Evolutionary conservation across 1,140 invertebrate species (phyloP), one percentile per base, ranked within the genome.

Genomic region (Drosophila funebris): DNA sequence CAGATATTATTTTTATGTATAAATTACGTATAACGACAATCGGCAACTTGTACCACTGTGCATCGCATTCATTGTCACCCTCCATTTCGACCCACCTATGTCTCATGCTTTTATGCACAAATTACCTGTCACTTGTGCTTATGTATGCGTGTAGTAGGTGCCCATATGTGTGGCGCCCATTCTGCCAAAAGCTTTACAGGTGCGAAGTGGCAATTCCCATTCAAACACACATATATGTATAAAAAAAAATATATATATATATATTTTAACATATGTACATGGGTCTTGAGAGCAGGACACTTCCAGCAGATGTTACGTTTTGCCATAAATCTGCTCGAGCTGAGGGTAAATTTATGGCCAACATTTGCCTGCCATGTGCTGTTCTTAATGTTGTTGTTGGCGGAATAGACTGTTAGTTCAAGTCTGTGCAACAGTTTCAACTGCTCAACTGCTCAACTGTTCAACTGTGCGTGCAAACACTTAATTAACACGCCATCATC

Each of bases 61-160:
- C n/a, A n/a, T n/a, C n/a, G n/a, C n/a, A n/a, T n/a, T n/a, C n/a
- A 27, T n/a, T 11, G n/a, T 27, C 57, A 24, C 13, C 31, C 11
- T 9, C 46, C 14, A 7, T 37, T 31, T 13, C 36, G 4, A 43
- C 39, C 13, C 13, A 33, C 14, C 56, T 43, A 33, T 57, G 72
- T 57, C 56, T 62, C 62, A 63, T 62, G 82, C 74, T 78, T 62
- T 87, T 87, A 72, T 85, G 73, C 82, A 75, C 82, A 87, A 85
- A 85, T 85, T 87, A 85, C 81, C 81, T 85, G 81, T 85, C 81
- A 87, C 77, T 85, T 84, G 80, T 79, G 80, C 80, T 84, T 75
- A 72, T 46, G 74, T 69, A 29, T 79, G 73, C 53, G 53, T 85
- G 62, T 76, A 58, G 76, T 69, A 69, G 72, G 63, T 67, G 41